Evolutionary conservation across 1,140 invertebrate genomes (phyloP), one percentile per base, ranked within the genome.

Genomic region (Bombus soroeensis): DNA sequence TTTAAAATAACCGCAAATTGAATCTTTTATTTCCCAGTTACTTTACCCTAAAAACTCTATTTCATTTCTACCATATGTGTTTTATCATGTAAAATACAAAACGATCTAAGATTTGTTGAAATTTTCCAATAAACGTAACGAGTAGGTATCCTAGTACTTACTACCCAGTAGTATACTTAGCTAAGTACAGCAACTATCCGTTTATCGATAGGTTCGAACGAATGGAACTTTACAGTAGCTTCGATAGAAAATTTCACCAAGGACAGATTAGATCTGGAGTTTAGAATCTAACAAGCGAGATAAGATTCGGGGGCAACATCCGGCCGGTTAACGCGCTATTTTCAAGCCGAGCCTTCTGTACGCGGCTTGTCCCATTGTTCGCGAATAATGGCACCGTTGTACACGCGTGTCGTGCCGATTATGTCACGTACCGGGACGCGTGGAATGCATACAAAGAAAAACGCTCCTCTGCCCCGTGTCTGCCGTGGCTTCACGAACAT

Each of bases 381-480:
- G 66, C 59, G 89, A 83, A 90, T 88, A 90, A 90, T 90, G 83
- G 76, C 86, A 57, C 53, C 83, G 79, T 64, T 86, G 86, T 90
- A 86, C 86, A 90, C 72, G 86, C 88, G 86, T 86, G 89, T 86
- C 59, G 75, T 82, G 81, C 68, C 83, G 90, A 89, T 91, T 89
- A 91, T 84, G 89, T 88, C 90, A 89, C 88, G 87, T 86, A 91
- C 66, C 39, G 76, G 62, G 68, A 89, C 86, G 68, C 86, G 88
- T 70, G 89, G 86, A 90, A 90, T 86, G 89, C 89, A 88, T 90
- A 85, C 88, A 73, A 86, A 88, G 72, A 88, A 90, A 90, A 90
- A 77, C 41, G 83, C 59, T 18, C 70, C 47, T 53, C 47, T 53
- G 47, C 18, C 47, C 47, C 47, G 47, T 53, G 47, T 53, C 47